These are phyloP conservation scores for Corvus moneduloides DNA, from an alignment of 2,113 vertebrate genomes.

Conservation along the genomic window DNA sequence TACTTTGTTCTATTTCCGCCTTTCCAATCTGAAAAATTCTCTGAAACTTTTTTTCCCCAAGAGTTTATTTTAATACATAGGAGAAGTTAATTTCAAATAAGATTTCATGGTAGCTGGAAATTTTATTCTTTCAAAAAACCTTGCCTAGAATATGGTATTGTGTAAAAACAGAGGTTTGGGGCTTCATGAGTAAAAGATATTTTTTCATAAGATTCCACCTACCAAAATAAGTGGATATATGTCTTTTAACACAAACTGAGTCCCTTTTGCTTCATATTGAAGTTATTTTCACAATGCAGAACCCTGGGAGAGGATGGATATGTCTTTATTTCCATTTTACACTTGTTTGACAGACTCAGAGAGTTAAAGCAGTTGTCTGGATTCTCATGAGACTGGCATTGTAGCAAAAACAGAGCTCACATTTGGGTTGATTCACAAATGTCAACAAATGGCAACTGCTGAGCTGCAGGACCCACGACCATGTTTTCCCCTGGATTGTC, in stretches of 20 bases:
- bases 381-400: background rate
- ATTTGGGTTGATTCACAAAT: background rate
- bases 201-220: background rate
- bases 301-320: background rate
- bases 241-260: background rate
- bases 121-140: background rate
- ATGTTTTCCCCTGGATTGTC: background rate
- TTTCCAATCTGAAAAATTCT: background rate
- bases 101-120: background rate
- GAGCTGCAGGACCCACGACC: background rate
- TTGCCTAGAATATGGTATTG: background rate
- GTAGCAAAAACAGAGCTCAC: background rate
- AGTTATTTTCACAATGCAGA: background rate
- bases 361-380: background rate
- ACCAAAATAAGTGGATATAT: background rate
- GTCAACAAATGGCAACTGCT: slow-evolving; percentile 4
- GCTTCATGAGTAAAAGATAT: background rate
- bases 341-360: background rate
- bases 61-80: background rate
- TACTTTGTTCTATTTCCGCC: background rate
- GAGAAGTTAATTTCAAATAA: background rate
- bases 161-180: background rate
- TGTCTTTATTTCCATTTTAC: background rate
- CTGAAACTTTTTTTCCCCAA: background rate
- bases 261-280: background rate